phyloP scores from a whole-genome alignment of 2,888 invertebrate genomes.

The Baccha elongata region DNA sequence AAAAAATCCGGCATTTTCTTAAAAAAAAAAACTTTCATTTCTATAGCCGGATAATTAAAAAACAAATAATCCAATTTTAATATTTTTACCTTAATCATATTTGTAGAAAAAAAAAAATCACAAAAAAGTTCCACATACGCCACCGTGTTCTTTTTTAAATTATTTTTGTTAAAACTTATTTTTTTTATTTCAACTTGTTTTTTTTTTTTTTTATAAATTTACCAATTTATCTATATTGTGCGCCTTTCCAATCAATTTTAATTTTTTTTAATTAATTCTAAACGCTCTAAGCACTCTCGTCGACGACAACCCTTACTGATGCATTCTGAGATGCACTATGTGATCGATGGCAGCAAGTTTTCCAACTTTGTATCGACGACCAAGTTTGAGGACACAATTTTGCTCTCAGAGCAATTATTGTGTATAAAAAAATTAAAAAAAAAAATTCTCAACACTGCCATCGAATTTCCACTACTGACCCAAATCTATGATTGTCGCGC shows the following conservation, averaged over 20 bases:
- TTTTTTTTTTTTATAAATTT: constrained; percentile 25
- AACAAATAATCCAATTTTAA: constrained; percentile 6
- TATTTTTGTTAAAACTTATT: constrained; percentile 1
- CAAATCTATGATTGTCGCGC: constrained; percentile 75
- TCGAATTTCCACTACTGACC: constrained; percentile 79
- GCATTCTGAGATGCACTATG: constrained; percentile 79
- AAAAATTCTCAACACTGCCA: constrained; percentile 68
- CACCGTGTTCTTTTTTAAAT: constrained; percentile 21
- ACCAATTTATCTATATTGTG: constrained; percentile 36
- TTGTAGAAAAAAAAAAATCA: constrained; percentile 5
- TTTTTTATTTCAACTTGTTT: constrained; percentile 22
- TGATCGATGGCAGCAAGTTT: constrained; percentile 67
- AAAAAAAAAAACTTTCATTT: background rate
- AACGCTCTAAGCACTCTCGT: constrained; percentile 57
- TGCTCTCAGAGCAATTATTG: constrained; percentile 44
- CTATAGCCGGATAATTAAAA: constrained; percentile 29
- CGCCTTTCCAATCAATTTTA: constrained; percentile 31
- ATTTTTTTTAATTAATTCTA: constrained; percentile 24
- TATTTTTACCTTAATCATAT: constrained; percentile 45
- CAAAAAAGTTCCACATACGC: background rate
- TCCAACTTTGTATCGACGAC: constrained; percentile 59
- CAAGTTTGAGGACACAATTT: constrained; percentile 40
- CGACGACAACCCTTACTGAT: constrained; percentile 74
- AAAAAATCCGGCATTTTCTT: constrained; percentile 40
- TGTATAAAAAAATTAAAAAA: constrained; percentile 21